These are phyloP conservation scores for Rhingia rostrata DNA, from an alignment of 2,888 invertebrate species.

Conservation along the genomic window DNA sequence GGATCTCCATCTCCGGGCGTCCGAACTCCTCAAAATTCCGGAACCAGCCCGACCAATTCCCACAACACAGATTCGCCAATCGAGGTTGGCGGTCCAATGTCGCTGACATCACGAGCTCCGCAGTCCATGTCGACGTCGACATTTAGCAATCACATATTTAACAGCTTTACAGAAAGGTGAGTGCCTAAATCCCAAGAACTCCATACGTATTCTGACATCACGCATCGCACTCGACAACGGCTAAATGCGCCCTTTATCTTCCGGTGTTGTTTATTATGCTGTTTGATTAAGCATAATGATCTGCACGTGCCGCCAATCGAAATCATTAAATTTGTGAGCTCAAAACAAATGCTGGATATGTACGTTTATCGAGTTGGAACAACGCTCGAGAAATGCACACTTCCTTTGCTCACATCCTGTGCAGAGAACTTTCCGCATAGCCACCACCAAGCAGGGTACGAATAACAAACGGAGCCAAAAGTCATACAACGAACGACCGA, in stretches of 20 bases:
- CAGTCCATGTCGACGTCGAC: conserved; percentile 84
- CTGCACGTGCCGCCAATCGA: conserved; percentile 78
- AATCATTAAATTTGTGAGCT: conserved; percentile 75
- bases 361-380: conserved; percentile 72
- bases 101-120: conserved; percentile 79
- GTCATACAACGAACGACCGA: conserved; percentile 70
- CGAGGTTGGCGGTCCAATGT: conserved; percentile 83
- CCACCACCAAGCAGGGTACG: conserved; percentile 29
- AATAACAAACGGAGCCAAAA: conserved; percentile 57
- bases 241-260: conserved; percentile 67
- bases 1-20: conserved; percentile 82
- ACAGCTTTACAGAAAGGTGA: conserved; percentile 85
- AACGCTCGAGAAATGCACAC: conserved; percentile 66
- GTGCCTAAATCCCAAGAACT: conserved; percentile 73
- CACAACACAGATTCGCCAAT: conserved; percentile 86
- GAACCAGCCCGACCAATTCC: conserved; percentile 85
- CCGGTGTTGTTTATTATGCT: conserved; percentile 75
- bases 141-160: conserved; percentile 88
- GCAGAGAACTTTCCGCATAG: conserved; percentile 28
- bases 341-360: conserved; percentile 52
- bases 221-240: conserved; percentile 39
- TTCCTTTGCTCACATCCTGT: conserved; percentile 65
- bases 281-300: conserved; percentile 76
- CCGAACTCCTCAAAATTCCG: conserved; percentile 81
- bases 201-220: conserved; percentile 31